Evolutionary conservation across 2,888 invertebrate species (phyloP).

Genomic region (Trichogramma dendrolimi): DNA sequence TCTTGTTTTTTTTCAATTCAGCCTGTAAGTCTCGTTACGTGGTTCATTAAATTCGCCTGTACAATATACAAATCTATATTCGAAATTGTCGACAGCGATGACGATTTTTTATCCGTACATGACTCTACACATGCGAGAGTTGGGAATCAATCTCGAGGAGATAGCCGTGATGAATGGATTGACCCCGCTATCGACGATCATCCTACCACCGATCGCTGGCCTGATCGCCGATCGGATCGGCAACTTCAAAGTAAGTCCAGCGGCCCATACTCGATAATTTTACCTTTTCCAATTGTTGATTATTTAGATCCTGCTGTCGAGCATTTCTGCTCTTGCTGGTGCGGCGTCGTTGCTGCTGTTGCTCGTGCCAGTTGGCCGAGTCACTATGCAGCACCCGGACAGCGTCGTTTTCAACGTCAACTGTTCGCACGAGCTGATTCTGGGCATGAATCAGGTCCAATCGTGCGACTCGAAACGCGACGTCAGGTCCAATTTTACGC

Average conservation of each 20-base stretch:
- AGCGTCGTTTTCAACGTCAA: constrained; percentile 59
- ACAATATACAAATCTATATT: not conserved
- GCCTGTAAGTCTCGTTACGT: constrained; percentile 16
- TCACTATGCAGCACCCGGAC: constrained; percentile 63
- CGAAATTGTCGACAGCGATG: constrained; percentile 57
- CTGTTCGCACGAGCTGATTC: constrained; percentile 50
- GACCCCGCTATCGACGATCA: constrained; percentile 69
- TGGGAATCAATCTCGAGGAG: constrained; percentile 75
- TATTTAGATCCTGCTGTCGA: constrained; percentile 61
- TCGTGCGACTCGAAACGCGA: constrained; percentile 41
- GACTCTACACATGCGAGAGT: constrained; percentile 74
- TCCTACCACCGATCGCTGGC: constrained; percentile 75
- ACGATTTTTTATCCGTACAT: constrained; percentile 74
- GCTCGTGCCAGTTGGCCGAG: constrained; percentile 68
- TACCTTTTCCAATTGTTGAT: not conserved
- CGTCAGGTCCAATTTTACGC: constrained; percentile 35
- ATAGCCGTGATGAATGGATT: constrained; percentile 77
- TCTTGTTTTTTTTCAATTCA: constrained; percentile 65
- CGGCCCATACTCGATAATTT: not conserved
- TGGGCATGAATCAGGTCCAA: constrained; percentile 40
- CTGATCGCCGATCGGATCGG: constrained; percentile 76
- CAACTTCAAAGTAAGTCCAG: constrained; percentile 66
- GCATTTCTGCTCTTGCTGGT: constrained; percentile 67
- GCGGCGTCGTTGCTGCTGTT: constrained; percentile 64
- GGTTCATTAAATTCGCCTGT: too few species aligned